phyloP scores from a whole-genome alignment of 2,113 vertebrate species.

The Python bivittatus region DNA sequence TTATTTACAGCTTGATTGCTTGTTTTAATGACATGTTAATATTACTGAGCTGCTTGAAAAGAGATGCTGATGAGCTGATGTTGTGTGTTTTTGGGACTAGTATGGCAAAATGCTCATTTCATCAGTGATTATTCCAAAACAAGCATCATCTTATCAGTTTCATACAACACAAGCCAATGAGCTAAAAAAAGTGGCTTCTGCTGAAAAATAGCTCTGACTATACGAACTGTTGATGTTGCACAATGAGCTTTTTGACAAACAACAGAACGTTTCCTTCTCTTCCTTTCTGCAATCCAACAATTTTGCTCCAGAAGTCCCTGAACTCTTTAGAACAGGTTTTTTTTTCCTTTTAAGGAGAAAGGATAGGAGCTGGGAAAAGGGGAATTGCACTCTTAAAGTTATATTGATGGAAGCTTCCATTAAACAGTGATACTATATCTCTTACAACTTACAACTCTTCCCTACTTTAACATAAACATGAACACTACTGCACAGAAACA shows the following conservation, averaged over 20 bases:
- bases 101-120: slow-evolving; percentile 53
- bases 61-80: slow-evolving; percentile 60
- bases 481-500: slow-evolving; percentile 36
- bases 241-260: not conserved
- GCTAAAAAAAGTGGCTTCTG: not conserved
- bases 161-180: not conserved
- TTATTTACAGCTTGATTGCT: slow-evolving; percentile 54
- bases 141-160: slow-evolving; percentile 47
- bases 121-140: slow-evolving; percentile 54
- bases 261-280: not conserved
- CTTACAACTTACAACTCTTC: not conserved
- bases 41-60: slow-evolving; percentile 51
- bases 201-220: slow-evolving; percentile 32
- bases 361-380: not conserved
- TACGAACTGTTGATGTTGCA: not conserved
- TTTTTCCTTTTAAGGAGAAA: not conserved
- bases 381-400: too few relatives aligned
- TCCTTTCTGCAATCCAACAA: not conserved
- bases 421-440: not conserved
- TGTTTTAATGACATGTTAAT: slow-evolving; percentile 57
- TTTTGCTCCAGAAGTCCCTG: not conserved
- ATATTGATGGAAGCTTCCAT: not conserved
- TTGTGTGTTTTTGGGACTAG: slow-evolving; percentile 57
- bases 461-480: not conserved
- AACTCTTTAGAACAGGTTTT: not conserved